These are phyloP conservation scores for Apis cerana DNA, from an alignment of 1,140 invertebrate genomes.

Conservation along the genomic window DNA sequence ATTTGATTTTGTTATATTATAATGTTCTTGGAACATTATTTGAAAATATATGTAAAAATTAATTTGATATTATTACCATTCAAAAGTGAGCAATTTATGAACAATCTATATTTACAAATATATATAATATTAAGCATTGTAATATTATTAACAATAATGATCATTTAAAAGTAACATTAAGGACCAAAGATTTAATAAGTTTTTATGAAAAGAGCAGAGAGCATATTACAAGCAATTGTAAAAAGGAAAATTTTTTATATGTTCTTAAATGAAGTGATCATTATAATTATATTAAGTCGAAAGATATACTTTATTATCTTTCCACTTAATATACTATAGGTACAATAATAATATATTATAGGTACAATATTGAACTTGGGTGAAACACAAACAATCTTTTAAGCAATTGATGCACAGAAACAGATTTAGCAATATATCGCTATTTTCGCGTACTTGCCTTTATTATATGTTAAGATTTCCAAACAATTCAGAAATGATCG, in stretches of 20 bases:
- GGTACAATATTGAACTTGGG: background rate
- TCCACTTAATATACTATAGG: conserved; percentile 19
- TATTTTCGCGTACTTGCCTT: conserved; percentile 35
- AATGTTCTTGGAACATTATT: background rate
- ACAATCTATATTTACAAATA: conserved; percentile 60
- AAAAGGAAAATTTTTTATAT: conserved; percentile 62
- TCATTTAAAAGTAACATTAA: conserved; percentile 75
- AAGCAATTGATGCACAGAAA: conserved; percentile 16
- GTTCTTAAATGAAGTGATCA: conserved; percentile 48
- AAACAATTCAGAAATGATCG: background rate
- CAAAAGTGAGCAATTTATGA: conserved; percentile 36
- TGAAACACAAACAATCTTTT: conserved; percentile 19
- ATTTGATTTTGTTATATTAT: background rate
- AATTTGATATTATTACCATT: conserved; percentile 16
- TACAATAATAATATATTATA: conserved; percentile 36
- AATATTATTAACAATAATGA: conserved; percentile 56
- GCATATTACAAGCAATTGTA: conserved; percentile 64
- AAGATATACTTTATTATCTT: conserved; percentile 18
- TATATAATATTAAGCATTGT: conserved; percentile 64
- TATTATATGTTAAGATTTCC: background rate
- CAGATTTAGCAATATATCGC: conserved; percentile 15
- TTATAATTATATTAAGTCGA: conserved; percentile 50
- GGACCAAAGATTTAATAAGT: conserved; percentile 80
- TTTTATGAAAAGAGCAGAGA: conserved; percentile 69
- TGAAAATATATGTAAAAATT: background rate